Conservation (phyloP, 2,113 vertebrate species). For the Sitta europaea region DNA sequence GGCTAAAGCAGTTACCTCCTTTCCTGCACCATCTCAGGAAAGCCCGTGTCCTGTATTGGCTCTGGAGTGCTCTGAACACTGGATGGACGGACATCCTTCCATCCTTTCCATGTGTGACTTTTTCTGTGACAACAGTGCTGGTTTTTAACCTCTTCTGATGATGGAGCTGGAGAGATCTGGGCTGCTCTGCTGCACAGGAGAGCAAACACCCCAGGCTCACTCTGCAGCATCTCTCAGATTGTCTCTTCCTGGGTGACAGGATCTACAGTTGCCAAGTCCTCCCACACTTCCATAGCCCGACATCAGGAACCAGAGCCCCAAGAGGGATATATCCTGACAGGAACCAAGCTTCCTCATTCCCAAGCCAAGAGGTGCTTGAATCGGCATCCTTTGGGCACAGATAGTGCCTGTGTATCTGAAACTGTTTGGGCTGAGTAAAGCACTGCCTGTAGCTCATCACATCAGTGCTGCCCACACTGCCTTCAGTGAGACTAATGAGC, state of each 20-base stretch:
- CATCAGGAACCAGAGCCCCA: neutral
- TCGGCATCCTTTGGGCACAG: neutral
- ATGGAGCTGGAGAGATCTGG: rapidly evolving
- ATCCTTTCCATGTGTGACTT: neutral
- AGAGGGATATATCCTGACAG: neutral
- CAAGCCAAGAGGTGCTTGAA: neutral
- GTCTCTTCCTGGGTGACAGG: neutral
- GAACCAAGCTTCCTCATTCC: neutral
- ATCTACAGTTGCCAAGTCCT: neutral
- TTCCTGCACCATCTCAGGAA: neutral
- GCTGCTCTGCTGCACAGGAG: neutral
- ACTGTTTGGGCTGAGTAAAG: neutral
- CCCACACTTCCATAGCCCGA: neutral
- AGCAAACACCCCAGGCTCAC: neutral
- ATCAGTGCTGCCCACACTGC: neutral
- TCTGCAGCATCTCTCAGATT: neutral
- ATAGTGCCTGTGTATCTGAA: neutral
- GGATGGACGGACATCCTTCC: neutral
- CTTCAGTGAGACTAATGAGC: neutral
- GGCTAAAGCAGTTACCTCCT: neutral
- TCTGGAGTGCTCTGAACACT: neutral
- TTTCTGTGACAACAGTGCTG: neutral
- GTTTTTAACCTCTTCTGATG: neutral
- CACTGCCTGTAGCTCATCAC: neutral
- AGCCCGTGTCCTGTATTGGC: rapidly evolving